These are phyloP conservation scores for Parazoanthus swiftii DNA, from an alignment of 92 coral and sea anemone species.

Conservation along the genomic window DNA sequence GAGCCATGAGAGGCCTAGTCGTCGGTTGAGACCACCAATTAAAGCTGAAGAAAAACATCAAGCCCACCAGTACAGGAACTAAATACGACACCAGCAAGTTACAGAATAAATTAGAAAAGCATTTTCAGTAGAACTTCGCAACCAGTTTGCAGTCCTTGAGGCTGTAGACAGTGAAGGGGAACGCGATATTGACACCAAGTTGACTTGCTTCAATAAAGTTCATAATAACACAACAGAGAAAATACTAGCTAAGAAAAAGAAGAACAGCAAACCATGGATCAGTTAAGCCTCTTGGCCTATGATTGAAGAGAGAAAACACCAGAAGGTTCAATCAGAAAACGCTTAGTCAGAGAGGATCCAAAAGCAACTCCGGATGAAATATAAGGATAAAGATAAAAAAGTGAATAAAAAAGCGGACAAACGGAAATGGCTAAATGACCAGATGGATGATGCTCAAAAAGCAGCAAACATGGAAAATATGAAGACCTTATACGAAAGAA, in stretches of 20 bases:
- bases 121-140: constrained; percentile 21
- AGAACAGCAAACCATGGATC: constrained; percentile 21
- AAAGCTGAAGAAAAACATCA: not conserved
- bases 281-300: constrained; percentile 7
- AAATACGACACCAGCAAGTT: constrained; percentile 1
- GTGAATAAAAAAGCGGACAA: constrained; percentile 9
- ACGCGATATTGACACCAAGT: not conserved
- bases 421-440: constrained; percentile 9
- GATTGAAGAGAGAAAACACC: not conserved
- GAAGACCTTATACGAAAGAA: not conserved
- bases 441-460: not conserved
- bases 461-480: not conserved
- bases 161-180: not conserved
- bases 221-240: not conserved
- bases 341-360: not conserved
- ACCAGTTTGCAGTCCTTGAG: constrained; percentile 16
- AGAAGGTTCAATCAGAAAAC: constrained; percentile 1
- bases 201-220: not conserved
- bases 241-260: not conserved
- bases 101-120: not conserved
- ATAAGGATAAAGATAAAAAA: not conserved
- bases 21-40: no score
- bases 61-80: constrained; percentile 6
- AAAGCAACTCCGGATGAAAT: not conserved
- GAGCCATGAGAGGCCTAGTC: no score